Conservation (phyloP, 2,888 invertebrate genomes). For the Creontiades dilutus region DNA sequence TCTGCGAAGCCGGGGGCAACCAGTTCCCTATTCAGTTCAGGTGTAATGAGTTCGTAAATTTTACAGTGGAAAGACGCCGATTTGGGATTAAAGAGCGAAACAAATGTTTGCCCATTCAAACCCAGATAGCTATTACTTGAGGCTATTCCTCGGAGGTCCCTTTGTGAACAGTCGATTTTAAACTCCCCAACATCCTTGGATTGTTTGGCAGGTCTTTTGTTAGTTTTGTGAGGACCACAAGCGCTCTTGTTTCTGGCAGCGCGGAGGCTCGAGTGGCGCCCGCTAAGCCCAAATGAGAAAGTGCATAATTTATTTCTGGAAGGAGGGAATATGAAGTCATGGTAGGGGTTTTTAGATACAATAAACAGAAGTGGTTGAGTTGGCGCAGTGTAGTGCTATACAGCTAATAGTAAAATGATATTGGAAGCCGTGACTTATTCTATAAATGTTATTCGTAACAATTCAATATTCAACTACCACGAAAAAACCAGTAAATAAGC, state of each 20-base stretch:
- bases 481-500: not conserved
- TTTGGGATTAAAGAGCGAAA: constrained; percentile 9
- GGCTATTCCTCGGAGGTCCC: not conserved
- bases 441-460: too few species aligned
- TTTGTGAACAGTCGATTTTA: constrained; percentile 34
- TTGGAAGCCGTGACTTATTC: too few species aligned
- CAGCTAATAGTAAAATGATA: too few species aligned
- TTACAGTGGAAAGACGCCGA: not conserved
- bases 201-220: not conserved
- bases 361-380: not conserved
- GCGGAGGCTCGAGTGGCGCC: not conserved
- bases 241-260: not conserved
- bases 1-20: not conserved
- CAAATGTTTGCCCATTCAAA: not conserved
- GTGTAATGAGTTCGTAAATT: constrained; percentile 39
- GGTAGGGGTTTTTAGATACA: not conserved
- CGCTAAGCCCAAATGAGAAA: constrained; percentile 46
- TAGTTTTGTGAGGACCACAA: not conserved
- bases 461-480: too few species aligned
- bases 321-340: not conserved
- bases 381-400: not conserved
- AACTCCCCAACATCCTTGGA: constrained; percentile 17
- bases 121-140: not conserved
- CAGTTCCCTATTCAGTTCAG: constrained; percentile 24
- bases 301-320: not conserved